Evolutionary conservation across 1,140 invertebrate genomes (phyloP), one percentile per base, ranked within the genome.

Genomic region (Zaprionus lachaisei): DNA sequence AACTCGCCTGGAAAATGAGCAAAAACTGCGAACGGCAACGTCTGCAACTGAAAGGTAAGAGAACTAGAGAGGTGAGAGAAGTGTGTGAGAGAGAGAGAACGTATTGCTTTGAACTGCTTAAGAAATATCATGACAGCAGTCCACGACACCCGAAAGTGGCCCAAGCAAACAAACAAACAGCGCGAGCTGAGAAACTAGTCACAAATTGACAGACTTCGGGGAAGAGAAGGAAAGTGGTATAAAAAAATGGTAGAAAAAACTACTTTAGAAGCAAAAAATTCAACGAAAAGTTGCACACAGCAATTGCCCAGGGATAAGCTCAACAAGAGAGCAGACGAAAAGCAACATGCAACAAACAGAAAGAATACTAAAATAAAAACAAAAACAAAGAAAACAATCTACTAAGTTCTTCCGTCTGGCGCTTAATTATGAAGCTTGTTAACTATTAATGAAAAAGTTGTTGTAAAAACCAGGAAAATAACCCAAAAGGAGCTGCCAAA

Each of bases 391-490:
- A 73, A 37, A 65, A 37, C 47, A 57, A 20, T 34, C 61, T 49
- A 37, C 58, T 61, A 70, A 81, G 55, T 87, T 72, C 49, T 54
- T 70, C 41, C 70, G 77, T 79, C 85, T 80, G 77, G 68, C 70
- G 68, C 81, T 90, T 90, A 90, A 90, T 90, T 90, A 90, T 90
- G 77, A 77, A 90, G 81, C 85, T 90, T 90, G 85, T 90, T 90
- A 90, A 90, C 82, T 90, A 90, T 90, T 90, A 90, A 90, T 90
- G 85, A 90, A 90, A 85, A 89, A 89, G 85, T 90, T 90, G 76
- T 90, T 90, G 81, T 81, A 82, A 90, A 82, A 90, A 82, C 69
- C 72, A 83, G 60, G 69, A 68, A 85, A 72, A 82, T 62, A 75
- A 79, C 60, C 65, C 72, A 75, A 61, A 57, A 55, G 20, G 24